phyloP scores from a whole-genome alignment of 2,888 invertebrate genomes.

The Eupelmus urozonus region DNA sequence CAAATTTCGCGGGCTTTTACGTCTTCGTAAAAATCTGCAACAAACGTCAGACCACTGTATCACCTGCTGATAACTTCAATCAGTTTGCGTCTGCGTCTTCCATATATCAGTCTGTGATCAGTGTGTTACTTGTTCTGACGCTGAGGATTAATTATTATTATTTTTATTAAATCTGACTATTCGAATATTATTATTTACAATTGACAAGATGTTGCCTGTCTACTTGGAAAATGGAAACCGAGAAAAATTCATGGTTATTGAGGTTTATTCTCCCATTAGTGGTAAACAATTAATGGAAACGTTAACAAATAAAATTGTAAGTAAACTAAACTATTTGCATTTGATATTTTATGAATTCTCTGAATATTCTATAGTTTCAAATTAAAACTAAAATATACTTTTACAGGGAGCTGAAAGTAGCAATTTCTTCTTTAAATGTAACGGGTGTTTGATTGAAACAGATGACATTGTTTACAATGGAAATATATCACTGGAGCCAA shows the following conservation, averaged over 20 bases:
- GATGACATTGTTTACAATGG: conserved; percentile 74
- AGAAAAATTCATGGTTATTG: conserved; percentile 31
- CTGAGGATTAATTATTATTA: too few species aligned
- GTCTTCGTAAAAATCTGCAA: too few species aligned
- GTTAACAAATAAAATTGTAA: conserved; percentile 32
- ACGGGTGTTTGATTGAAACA: conserved; percentile 79
- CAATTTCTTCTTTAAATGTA: conserved; percentile 79
- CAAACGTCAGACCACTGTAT: too few species aligned
- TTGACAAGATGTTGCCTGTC: conserved; percentile 65
- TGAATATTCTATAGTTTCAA: background rate
- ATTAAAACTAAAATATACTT: background rate
- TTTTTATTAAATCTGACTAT: too few species aligned
- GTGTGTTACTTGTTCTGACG: too few species aligned
- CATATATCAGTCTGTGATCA: too few species aligned
- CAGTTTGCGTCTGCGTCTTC: too few species aligned
- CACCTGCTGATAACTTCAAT: too few species aligned
- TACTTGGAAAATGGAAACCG: conserved; percentile 61
- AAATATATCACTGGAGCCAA: conserved; percentile 79
- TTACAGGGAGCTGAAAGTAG: conserved; percentile 73
- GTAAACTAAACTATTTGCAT: conserved; percentile 14
- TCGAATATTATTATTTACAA: too few species aligned
- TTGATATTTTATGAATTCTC: background rate
- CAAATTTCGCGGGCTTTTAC: too few species aligned
- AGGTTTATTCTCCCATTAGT: conserved; percentile 34
- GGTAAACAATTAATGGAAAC: conserved; percentile 38